Conservation (phyloP, 2,888 invertebrate genomes). For the Halictus quadricinctus region DNA sequence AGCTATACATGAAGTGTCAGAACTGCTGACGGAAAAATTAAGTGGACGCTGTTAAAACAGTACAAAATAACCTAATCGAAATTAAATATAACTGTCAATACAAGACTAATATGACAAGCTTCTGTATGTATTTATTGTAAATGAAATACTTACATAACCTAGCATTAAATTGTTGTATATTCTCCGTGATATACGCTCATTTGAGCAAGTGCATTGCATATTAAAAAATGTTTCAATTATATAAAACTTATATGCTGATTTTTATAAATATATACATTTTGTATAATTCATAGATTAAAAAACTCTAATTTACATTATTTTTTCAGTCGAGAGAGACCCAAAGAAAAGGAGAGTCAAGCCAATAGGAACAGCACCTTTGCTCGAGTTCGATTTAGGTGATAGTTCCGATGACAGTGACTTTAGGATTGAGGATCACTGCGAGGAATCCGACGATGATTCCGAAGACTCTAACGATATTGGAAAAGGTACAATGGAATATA, state of each 20-base stretch:
- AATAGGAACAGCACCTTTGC: slow-evolving; percentile 87
- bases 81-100: slow-evolving; percentile 35
- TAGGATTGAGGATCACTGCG: slow-evolving; percentile 92
- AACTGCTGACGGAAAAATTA: slow-evolving; percentile 23
- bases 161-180: slow-evolving; percentile 32
- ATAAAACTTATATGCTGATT: not conserved
- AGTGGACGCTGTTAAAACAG: not conserved
- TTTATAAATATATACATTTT: not conserved
- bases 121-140: slow-evolving; percentile 66
- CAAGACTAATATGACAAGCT: slow-evolving; percentile 60
- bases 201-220: slow-evolving; percentile 1
- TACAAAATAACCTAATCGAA: slow-evolving; percentile 18
- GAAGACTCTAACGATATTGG: slow-evolving; percentile 88
- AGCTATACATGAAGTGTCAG: slow-evolving; percentile 34
- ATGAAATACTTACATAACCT: slow-evolving; percentile 64
- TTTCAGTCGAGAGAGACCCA: slow-evolving; percentile 87
- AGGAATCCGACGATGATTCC: slow-evolving; percentile 91
- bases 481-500: slow-evolving; percentile 82
- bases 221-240: not conserved
- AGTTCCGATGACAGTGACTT: slow-evolving; percentile 98
- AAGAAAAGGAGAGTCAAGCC: slow-evolving; percentile 92
- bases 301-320: slow-evolving; percentile 26
- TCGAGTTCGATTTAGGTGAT: slow-evolving; percentile 94
- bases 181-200: slow-evolving; percentile 15
- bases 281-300: not conserved